These are phyloP conservation scores for Helogale parvula DNA, from an alignment of 2,113 vertebrate genomes.

Conservation along the genomic window DNA sequence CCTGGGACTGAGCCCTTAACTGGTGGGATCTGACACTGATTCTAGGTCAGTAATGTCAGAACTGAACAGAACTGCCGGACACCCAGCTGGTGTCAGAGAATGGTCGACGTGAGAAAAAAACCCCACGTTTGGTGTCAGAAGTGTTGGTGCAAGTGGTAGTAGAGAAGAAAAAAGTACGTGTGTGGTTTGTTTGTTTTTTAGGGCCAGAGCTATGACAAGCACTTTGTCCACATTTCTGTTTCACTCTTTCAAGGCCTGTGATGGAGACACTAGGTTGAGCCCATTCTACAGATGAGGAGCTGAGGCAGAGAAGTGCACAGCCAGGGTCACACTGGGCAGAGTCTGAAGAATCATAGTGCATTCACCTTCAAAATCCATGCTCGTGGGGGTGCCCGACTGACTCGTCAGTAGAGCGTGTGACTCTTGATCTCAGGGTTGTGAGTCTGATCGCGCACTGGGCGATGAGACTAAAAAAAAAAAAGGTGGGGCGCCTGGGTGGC, in stretches of 20 bases:
- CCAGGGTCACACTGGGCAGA: not conserved
- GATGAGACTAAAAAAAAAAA: too few species aligned
- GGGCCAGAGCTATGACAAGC: not conserved
- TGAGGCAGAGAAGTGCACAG: not conserved
- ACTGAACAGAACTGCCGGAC: not conserved
- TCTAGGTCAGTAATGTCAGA: not conserved
- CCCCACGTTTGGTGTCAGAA: not conserved
- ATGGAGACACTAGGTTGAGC: not conserved
- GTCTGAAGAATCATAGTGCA: not conserved
- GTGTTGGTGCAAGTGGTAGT: not conserved
- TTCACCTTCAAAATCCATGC: not conserved
- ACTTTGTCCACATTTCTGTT: not conserved
- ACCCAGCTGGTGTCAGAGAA: not conserved
- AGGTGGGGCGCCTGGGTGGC: too few species aligned
- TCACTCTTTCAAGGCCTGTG: not conserved
- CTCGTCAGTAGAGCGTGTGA: not conserved
- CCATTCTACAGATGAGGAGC: not conserved
- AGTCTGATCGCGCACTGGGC: too few species aligned
- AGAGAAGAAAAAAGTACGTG: not conserved
- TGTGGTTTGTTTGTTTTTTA: not conserved
- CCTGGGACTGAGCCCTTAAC: not conserved
- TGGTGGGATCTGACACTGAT: not conserved
- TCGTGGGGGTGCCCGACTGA: not conserved
- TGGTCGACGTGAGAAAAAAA: not conserved
- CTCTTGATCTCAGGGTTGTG: not conserved